Base-by-base conservation (phyloP, 2,888 invertebrate species). In the Terebella lapidaria region DNA sequence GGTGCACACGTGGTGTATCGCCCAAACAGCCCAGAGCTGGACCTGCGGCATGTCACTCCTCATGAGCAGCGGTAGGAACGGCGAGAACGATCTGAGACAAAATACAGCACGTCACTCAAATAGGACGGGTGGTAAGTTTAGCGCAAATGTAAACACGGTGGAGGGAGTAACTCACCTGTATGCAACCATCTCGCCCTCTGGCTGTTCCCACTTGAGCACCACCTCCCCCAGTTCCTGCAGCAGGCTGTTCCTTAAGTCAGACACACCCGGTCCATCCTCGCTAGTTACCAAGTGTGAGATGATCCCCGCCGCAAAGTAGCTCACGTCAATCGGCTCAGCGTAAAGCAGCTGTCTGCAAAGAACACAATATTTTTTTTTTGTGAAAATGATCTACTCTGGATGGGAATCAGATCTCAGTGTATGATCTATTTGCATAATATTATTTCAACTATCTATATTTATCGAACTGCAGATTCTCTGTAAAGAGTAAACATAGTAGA, bases 1-100 rank as follows among this genome's bases (percentile, higher is more conserved):
- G n/a, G 87, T 86, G 73, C 88, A 88, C 57, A 89, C 89, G 74
- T 89, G 89, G 73, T 88, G 87, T 68, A 89, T 87, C 1, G 89
- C 89, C 89, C 89, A 89, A 2, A 88, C 85, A 15, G 89, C 89
- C 89, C 89, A 89, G 58, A 89, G 77, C 72, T 88, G 88, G 29
- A 88, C 87, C 70, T 85, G 84, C 62, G 86, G 85, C 64, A 85
- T 84, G 49, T 83, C 82, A 59, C 84, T 83, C 52, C 73, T 70
- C 47, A 80, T 76, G 61, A 89, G 78, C 55, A 89, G 79, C 0
- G 88, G 86, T 65, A 88, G 86, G 78, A 89, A 89, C 25, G 89
- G 89, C 67, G 84, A 84, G 77, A 89, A 87, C 66, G 88, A 87
- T 70, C 88, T 83, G 76, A 85, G 20, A 30, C n/a, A 35, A 35